Evolutionary conservation across 2,113 vertebrate genomes (phyloP).

Genomic region (Crotalus viridis): DNA sequence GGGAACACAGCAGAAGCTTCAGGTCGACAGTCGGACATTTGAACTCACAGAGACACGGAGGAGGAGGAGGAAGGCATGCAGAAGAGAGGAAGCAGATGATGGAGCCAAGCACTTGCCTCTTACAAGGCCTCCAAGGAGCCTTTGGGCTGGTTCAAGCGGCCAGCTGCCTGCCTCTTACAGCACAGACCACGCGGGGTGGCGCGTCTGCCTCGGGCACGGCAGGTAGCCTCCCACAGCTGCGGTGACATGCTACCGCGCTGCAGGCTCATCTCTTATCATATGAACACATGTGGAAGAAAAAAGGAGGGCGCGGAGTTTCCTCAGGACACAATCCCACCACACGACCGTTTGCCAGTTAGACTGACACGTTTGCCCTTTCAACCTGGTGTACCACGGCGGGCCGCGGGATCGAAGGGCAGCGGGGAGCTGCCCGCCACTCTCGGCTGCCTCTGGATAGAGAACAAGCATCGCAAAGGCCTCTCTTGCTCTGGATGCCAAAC

Average conservation of each 20-base stretch:
- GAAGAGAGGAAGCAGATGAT: slow-evolving; percentile 54
- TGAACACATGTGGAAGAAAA: slow-evolving; percentile 68
- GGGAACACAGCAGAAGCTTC: background rate
- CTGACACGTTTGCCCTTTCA: slow-evolving; percentile 61
- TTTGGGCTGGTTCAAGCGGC: slow-evolving; percentile 72
- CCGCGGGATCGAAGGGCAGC: slow-evolving; percentile 49
- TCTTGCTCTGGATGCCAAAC: slow-evolving; percentile 61
- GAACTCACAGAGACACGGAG: background rate
- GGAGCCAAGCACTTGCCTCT: slow-evolving; percentile 84
- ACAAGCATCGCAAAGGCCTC: slow-evolving; percentile 60
- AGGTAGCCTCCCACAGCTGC: slow-evolving; percentile 65
- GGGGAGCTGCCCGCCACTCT: slow-evolving; percentile 64
- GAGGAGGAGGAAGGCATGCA: background rate
- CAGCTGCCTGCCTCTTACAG: slow-evolving; percentile 92
- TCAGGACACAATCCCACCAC: slow-evolving; percentile 68
- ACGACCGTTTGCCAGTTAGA: slow-evolving; percentile 37
- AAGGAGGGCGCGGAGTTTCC: slow-evolving; percentile 69
- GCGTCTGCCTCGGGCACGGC: slow-evolving; percentile 83
- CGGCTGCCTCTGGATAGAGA: slow-evolving; percentile 63
- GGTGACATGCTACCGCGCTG: slow-evolving; percentile 66
- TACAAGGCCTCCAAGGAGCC: slow-evolving; percentile 83
- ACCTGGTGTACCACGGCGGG: slow-evolving; percentile 57
- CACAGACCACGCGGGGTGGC: slow-evolving; percentile 73
- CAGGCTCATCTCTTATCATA: slow-evolving; percentile 57
- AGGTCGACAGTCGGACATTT: background rate